These are phyloP conservation scores for Pseudopipra pipra DNA, from an alignment of 2,113 vertebrate genomes.

Conservation along the genomic window DNA sequence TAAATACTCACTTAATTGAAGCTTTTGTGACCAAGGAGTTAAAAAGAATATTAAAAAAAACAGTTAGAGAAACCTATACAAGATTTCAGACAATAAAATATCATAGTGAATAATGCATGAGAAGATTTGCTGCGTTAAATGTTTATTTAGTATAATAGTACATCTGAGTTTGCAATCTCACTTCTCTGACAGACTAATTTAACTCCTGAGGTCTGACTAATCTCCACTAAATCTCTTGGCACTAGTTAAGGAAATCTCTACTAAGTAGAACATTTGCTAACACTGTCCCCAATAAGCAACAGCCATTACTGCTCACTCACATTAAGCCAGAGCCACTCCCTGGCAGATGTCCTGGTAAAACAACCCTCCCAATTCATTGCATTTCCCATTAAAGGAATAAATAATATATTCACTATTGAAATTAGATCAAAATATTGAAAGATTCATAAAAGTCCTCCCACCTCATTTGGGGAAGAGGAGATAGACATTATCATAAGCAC, in stretches of 20 bases:
- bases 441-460: conserved; percentile 8
- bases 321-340: neutral
- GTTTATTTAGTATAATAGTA: neutral
- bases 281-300: neutral
- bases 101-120: neutral
- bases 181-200: neutral
- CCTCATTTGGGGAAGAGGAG: neutral
- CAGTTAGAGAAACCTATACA: neutral
- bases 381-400: conserved; percentile 27
- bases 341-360: conserved; percentile 28
- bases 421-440: conserved; percentile 43
- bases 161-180: neutral
- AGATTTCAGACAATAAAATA: neutral
- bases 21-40: neutral
- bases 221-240: neutral
- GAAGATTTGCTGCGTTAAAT: neutral
- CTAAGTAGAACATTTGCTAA: neutral
- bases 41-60: neutral
- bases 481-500: neutral
- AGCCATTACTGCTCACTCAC: neutral
- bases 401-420: neutral
- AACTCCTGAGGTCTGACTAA: neutral
- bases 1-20: neutral
- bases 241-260: neutral
- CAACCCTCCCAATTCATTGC: neutral